Base-by-base conservation (phyloP, 53 echinoderm and acorn worm genomes). In the Temnopleurus reevesii region DNA sequence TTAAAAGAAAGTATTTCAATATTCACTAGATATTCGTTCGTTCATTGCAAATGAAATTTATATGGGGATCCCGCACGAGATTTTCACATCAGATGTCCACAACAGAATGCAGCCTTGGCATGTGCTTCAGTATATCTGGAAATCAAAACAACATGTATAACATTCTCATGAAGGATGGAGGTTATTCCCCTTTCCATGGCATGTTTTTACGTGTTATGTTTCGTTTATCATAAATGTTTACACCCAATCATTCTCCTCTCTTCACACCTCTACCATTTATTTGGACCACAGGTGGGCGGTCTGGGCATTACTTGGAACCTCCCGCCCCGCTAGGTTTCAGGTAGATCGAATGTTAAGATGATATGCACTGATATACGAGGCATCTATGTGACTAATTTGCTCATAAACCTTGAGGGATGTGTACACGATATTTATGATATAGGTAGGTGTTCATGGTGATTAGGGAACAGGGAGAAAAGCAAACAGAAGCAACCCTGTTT, bases 301-400 rank as follows among this genome's bases (percentile, higher is more conserved):
- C 71, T 71, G 8, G 26, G 41, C 41, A 28, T 71, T 71, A 71
- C 41, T 41, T n/a, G 71, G 35, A 38, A 13, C 8, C 44, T 19
- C 36, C 71, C n/a, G 41, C 23, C 71, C 71, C 23, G 41, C 9
- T 15, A 41, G 71, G 38, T 71, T 71, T 71, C 43, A 71, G 71
- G 41, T 71, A 41, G 36, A 71, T 71, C 71, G 21, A 19, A 71
- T 71, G 9, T 23, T 41, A n/a, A 36, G 41, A 71, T 71, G 21
- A 38, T 38, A 26, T 15, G 21, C 46, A 3, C 15, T 49, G 49
- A 79, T 47, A 79, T 79, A 79, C 51, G 79, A 79, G 79, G 79
- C 31, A 51, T 79, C 51, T 28, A 9, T 79, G 19, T 79, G 79
- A 79, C 79, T 79, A 79, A 79, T 79, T 79, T 79, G 79, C 79